Conservation (phyloP, 2,888 invertebrate species). For the Brachylomia viminalis region DNA sequence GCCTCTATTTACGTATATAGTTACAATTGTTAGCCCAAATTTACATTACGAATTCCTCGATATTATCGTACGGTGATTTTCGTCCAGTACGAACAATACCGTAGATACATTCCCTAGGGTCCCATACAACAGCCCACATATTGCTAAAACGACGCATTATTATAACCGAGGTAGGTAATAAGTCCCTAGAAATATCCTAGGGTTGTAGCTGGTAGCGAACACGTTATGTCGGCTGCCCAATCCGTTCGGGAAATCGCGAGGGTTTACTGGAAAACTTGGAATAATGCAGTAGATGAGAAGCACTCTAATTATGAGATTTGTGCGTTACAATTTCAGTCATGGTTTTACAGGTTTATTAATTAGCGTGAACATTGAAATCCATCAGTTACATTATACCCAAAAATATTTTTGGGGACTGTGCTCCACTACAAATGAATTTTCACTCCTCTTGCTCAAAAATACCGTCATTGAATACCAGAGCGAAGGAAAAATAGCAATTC, state of each 20-base stretch:
- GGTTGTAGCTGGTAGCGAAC: constrained; percentile 12
- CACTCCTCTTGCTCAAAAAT: too few species aligned
- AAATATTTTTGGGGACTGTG: not conserved
- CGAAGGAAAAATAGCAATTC: too few species aligned
- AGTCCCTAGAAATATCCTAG: constrained; percentile 25
- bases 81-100: constrained; percentile 8
- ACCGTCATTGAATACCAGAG: too few species aligned
- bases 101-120: constrained; percentile 37
- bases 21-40: not conserved
- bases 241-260: constrained; percentile 13
- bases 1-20: not conserved
- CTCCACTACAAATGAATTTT: too few species aligned
- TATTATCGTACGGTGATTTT: constrained; percentile 22
- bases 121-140: constrained; percentile 37
- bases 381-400: not conserved
- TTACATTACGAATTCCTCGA: constrained; percentile 2
- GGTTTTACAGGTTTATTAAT: constrained; percentile 22
- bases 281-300: constrained; percentile 18
- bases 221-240: not conserved
- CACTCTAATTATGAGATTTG: not conserved
- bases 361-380: not conserved
- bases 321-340: constrained; percentile 15
- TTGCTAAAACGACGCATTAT: constrained; percentile 36
- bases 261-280: constrained; percentile 5
- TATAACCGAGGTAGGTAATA: constrained; percentile 45